Base-by-base conservation (phyloP, 2,113 vertebrate genomes). In the Anolis sagrei region DNA sequence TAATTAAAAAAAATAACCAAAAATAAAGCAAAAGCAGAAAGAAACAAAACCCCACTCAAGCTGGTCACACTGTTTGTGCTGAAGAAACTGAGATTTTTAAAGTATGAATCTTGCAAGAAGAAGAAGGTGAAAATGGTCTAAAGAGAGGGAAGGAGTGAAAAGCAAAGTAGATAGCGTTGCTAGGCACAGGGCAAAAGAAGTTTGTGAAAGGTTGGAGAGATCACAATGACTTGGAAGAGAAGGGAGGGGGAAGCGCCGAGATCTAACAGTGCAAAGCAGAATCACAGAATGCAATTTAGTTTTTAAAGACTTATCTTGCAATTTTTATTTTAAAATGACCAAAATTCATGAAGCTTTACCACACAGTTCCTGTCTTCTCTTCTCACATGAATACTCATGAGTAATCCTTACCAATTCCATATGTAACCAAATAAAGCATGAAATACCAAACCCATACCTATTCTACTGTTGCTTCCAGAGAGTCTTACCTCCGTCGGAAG, bases 401-500 rank as follows among this genome's bases (percentile, higher is more conserved):
- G 21, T 7, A 19, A 14, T 25, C 25, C 23, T 77, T 36, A 66
- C 10, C 29, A 3, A 13, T 0, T 14, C 48, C 18, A 62, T 48
- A 10, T 5, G 6, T 27, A 72, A 73, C 29, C 23, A 5, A 8
- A 44, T 27, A 32, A 18, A 61, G 29, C 14, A 19, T 9, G 32
- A 68, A 13, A 36, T 2, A 54, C n/a, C 14, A 1, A 5, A 16
- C 19, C 7, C 23, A 34, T 11, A 25, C 32, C 23, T 19, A 54
- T 58, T 39, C 61, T 69, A 34, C 9, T 70, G 7, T 36, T 25
- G 2, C 23, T 39, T 16, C 29, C 19, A 0, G 11, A 58, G 54
- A 29, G 5, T 10, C 36, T 48, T 84, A 96, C 92, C 97, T 97
- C 86, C 97, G 95, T 27, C 96, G 95, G 89, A 95, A 95, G 70